Evolutionary conservation across 1,140 invertebrate genomes (phyloP), one percentile per base, ranked within the genome.

Genomic region (Penaeus japonicus): DNA sequence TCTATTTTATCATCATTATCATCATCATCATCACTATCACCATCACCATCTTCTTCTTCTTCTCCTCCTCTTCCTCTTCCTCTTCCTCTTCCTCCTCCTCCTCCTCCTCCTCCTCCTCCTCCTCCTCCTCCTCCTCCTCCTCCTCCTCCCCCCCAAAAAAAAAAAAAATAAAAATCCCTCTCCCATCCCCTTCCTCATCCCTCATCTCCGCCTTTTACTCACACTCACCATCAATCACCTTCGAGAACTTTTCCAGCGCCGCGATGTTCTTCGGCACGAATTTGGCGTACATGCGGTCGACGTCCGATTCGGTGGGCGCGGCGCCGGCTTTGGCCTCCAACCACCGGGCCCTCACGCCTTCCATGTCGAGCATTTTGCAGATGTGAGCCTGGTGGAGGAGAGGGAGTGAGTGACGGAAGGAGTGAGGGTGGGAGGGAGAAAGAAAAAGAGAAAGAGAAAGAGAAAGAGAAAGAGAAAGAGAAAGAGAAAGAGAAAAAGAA

Each of bases 241-340:
- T 81, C 30, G 84, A 88, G 77, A 87, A 57, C n/a, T 70, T 54
- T 53, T 84, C n/a, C 27, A 90, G 73, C 18, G 77, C 73, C 24
- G 57, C 79, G 15, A 89, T 81, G 53, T 90, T 87, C 35, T 86
- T 85, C 20, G 91, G 90, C 4, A 91, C 84, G 87, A 91, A 91
- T 57, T 85, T 87, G 53, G 77, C 83, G 78, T 90, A 90, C 89
- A 91, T 91, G 35, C 91, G 81, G 32, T 91, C 89, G 24, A 91
- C 75, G 53, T 91, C 91, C 7, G 75, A 85, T 7, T 85, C 54
- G 12, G 84, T 90, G 5, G 90, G 90, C 10, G 77, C 39, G 1
- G 39, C 20, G 27, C 90, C 91, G n/a, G 87, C 30, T 55, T 85
- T 81, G 55, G 35, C 78, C 24, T 65, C 17, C 20, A 87, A n/a